Evolutionary conservation across 2,797 vertebrate genomes (phyloP).

Genomic region (Rhinichthys osculus): DNA sequence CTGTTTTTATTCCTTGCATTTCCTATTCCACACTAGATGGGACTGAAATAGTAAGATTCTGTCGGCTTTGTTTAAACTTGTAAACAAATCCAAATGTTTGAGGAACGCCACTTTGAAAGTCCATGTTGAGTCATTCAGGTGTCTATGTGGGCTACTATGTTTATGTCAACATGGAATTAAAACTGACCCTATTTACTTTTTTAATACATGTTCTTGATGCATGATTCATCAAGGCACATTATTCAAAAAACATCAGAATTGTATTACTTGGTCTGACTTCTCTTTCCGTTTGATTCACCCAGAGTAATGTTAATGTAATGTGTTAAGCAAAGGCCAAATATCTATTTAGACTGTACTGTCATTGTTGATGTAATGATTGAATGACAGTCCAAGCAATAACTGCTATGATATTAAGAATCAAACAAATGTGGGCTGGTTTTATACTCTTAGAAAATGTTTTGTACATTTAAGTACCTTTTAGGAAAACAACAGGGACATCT

Average conservation of each 20-base stretch:
- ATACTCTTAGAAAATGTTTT: neutral
- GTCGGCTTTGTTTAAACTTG: constrained; percentile 36
- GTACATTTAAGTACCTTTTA: too few relatives aligned
- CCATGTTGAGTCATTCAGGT: constrained; percentile 19
- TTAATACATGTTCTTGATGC: neutral
- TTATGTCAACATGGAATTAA: neutral
- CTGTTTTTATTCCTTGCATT: constrained; percentile 34
- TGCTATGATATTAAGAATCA: neutral
- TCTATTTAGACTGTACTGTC: neutral
- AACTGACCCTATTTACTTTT: constrained; percentile 19
- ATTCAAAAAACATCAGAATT: neutral
- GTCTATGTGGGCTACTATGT: neutral
- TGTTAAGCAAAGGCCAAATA: neutral
- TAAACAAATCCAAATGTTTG: constrained; percentile 43
- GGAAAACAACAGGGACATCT: neutral
- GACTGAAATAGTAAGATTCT: constrained; percentile 19
- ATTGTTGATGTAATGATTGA: neutral
- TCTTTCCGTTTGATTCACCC: neutral
- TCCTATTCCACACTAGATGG: constrained; percentile 30
- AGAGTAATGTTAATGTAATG: neutral
- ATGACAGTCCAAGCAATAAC: neutral
- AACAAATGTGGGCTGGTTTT: neutral
- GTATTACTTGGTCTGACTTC: neutral
- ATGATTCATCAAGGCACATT: neutral
- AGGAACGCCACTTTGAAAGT: constrained; percentile 23